These are phyloP conservation scores for Holothuria scabra DNA, from an alignment of 53 echinoderm and acorn worm species.

Conservation along the genomic window DNA sequence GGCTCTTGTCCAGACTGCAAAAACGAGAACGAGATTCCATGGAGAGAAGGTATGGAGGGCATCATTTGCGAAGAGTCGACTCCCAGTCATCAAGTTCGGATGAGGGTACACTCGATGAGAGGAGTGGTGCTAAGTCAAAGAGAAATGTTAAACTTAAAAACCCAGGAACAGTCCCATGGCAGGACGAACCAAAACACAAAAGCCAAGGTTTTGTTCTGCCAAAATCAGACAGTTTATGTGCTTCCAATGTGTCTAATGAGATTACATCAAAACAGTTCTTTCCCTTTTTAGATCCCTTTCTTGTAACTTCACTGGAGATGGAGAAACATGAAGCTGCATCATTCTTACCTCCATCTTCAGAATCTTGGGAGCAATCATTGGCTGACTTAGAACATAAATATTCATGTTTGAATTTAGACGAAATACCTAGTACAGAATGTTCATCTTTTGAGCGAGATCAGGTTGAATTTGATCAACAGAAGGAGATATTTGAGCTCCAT, in stretches of 20 bases:
- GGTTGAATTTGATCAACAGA: conserved; percentile 20
- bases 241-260: neutral
- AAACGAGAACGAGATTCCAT: conserved; percentile 5
- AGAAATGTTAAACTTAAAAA: neutral
- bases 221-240: too few species aligned
- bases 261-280: conserved; percentile 15
- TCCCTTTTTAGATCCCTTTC: conserved; percentile 6
- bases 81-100: conserved; percentile 40
- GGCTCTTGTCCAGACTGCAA: neutral
- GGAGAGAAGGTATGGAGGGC: conserved; percentile 3
- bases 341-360: neutral
- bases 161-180: too few species aligned
- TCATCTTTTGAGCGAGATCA: conserved; percentile 33
- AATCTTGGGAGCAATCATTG: conserved; percentile 30
- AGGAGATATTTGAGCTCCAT: conserved; percentile 24
- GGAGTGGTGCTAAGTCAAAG: conserved; percentile 19
- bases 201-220: too few species aligned
- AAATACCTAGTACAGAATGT: conserved; percentile 42
- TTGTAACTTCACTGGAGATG: neutral
- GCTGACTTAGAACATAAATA: conserved; percentile 38
- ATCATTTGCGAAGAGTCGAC: conserved; percentile 1
- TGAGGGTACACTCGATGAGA: conserved; percentile 8
- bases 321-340: neutral
- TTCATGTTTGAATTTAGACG: conserved; percentile 33
- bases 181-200: too few species aligned